Evolutionary conservation across 1,140 invertebrate species (phyloP), one percentile per base, ranked within the genome.

Genomic region (Diachasma alloeum): DNA sequence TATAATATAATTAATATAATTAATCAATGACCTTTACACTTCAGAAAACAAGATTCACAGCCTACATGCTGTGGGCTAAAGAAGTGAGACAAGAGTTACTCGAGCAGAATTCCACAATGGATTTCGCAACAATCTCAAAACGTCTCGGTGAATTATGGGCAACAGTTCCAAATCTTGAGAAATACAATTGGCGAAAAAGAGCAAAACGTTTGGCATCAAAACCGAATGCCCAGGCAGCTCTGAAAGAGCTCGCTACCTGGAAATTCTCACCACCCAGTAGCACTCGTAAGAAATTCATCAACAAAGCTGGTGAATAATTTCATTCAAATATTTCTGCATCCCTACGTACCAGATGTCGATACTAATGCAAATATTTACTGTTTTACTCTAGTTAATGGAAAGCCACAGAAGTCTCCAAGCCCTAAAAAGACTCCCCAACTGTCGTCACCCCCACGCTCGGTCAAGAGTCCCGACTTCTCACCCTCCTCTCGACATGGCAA

Each of bases 21-120:
- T n/a, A n/a, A n/a, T n/a, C n/a, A n/a, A n/a, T n/a, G n/a, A n/a
- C n/a, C n/a, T 77, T 78, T 74, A 82, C 42, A n/a, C 85, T 89
- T 82, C 83, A 94, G 94, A 94, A 94, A 90, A 92, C 93, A 6
- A 90, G 95, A 77, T 94, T 95, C 75, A 97, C 96, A 2, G 96
- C 96, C 0, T 97, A 97, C 87, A 96, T 96, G 93, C 89, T 97
- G 81, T 97, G 96, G 95, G 95, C 95, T 5, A 94, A 95, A 82
- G 94, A 96, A 83, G 92, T 95, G 39, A 91, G 96, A 63, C 93
- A 94, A 80, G 92, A 93, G 78, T 91, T 96, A 77, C 87, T 94
- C 39, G 90, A 92, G 76, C 91, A 93, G 81, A 91, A 93, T 89
- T 95, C 95, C 15, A 92, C 94, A 17, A 68, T 85, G 93, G 93